Evolutionary conservation across 2,888 invertebrate species (phyloP).

Genomic region (Marasmarcha lunaedactyla): DNA sequence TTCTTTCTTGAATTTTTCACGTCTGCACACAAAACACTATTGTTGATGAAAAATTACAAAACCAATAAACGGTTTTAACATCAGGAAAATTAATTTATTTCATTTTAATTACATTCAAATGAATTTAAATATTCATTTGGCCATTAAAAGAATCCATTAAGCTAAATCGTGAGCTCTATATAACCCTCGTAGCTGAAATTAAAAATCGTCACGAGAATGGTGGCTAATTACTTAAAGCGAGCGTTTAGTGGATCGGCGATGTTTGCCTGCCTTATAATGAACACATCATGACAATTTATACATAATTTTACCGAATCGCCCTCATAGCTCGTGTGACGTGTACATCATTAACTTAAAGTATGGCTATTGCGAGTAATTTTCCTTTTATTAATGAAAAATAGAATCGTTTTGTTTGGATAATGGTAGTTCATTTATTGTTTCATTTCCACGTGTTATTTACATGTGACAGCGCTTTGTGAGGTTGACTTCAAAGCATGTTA

Average conservation of each 20-base stretch:
- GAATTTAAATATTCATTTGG: slow-evolving; percentile 52
- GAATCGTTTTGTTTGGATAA: too few relatives aligned
- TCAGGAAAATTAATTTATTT: slow-evolving; percentile 38
- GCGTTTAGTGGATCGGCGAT: neutral
- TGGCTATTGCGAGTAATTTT: too few relatives aligned
- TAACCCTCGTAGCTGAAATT: slow-evolving; percentile 26
- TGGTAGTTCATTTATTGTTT: too few relatives aligned
- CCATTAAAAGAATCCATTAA: slow-evolving; percentile 51
- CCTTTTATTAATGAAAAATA: too few relatives aligned
- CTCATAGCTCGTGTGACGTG: too few relatives aligned
- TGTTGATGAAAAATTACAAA: slow-evolving; percentile 3
- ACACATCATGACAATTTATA: too few relatives aligned
- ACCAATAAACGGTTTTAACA: slow-evolving; percentile 4
- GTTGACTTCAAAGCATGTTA: too few relatives aligned
- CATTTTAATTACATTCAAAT: slow-evolving; percentile 40
- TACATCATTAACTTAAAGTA: too few relatives aligned
- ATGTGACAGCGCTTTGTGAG: too few relatives aligned
- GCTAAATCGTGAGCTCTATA: slow-evolving; percentile 29
- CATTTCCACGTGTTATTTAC: too few relatives aligned
- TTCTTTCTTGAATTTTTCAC: neutral
- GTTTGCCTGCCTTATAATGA: too few relatives aligned
- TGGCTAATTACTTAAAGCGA: neutral
- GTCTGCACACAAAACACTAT: neutral
- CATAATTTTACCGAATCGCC: too few relatives aligned
- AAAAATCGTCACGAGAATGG: slow-evolving; percentile 27